Evolutionary conservation across 2,888 invertebrate genomes (phyloP).

Genomic region (Lathronympha strigana): DNA sequence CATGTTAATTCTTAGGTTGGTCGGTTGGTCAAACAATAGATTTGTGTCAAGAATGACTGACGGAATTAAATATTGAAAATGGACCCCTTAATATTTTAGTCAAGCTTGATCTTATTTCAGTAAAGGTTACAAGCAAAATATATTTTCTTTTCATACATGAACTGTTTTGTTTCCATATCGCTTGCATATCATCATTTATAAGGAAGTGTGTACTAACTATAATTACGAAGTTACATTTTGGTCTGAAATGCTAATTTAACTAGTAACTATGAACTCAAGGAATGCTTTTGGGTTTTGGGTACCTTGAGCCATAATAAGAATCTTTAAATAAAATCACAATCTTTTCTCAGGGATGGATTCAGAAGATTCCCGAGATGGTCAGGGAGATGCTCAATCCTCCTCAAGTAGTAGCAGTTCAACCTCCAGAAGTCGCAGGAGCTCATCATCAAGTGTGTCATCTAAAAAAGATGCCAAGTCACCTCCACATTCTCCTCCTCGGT

Average conservation of each 20-base stretch:
- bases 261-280: slow-evolving; percentile 27
- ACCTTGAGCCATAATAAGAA: slow-evolving; percentile 35
- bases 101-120: not conserved
- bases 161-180: slow-evolving; percentile 32
- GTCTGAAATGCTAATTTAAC: slow-evolving; percentile 32
- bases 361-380: slow-evolving; percentile 84
- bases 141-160: slow-evolving; percentile 12
- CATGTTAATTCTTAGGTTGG: slow-evolving; percentile 29
- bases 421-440: slow-evolving; percentile 74
- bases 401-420: slow-evolving; percentile 80
- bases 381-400: slow-evolving; percentile 71
- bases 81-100: not conserved
- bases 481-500: slow-evolving; percentile 53
- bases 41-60: slow-evolving; percentile 20
- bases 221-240: slow-evolving; percentile 30
- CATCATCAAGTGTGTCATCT: slow-evolving; percentile 72
- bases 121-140: not conserved
- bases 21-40: slow-evolving; percentile 36
- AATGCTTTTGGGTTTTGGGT: slow-evolving; percentile 54
- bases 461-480: slow-evolving; percentile 72
- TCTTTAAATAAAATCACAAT: slow-evolving; percentile 52
- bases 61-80: not conserved
- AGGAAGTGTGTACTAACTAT: slow-evolving; percentile 40
- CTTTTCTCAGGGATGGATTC: slow-evolving; percentile 84
- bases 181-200: slow-evolving; percentile 23